A percentile compares a stretch with the other conserved stretches of the same genome.
Conservation (phyloP, 2,797 vertebrate species). For the Acestrorhynchus altus region DNA sequence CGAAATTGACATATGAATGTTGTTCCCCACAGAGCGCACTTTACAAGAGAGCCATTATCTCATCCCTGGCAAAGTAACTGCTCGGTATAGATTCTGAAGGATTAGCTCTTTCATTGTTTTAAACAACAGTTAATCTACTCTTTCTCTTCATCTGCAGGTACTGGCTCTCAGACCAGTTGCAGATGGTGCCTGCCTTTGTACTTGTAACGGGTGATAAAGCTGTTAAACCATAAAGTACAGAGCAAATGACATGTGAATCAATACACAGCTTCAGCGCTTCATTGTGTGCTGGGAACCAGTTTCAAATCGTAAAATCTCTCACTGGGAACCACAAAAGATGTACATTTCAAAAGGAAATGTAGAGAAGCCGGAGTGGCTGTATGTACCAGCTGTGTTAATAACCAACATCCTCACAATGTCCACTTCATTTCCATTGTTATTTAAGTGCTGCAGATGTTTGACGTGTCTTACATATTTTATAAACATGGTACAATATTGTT, state of each 20-base stretch:
- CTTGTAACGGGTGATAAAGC: conserved; percentile 55
- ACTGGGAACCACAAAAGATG: conserved; percentile 1
- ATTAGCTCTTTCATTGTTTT: conserved; percentile 63
- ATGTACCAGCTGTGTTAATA: too few species aligned
- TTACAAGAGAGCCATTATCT: conserved; percentile 58
- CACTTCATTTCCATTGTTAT: too few species aligned
- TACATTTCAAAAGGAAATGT: conserved; percentile 8
- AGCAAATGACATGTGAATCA: conserved; percentile 58
- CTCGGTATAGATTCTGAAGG: conserved; percentile 60
- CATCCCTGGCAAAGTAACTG: conserved; percentile 59
- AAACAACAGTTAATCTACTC: conserved; percentile 56
- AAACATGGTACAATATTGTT: too few species aligned
- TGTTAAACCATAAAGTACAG: conserved; percentile 56
- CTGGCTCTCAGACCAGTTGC: conserved; percentile 56
- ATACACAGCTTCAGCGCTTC: conserved; percentile 45
- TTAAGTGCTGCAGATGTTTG: too few species aligned
- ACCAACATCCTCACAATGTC: too few species aligned
- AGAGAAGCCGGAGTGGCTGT: not conserved
- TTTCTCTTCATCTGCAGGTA: conserved; percentile 54
- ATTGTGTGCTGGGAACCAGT: conserved; percentile 43
- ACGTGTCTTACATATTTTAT: too few species aligned
- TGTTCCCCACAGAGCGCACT: conserved; percentile 47
- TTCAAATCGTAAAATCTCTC: conserved; percentile 44
- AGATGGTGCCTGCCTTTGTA: conserved; percentile 55
- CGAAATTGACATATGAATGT: conserved; percentile 51